Conservation (phyloP, 2,113 vertebrate genomes). For the Mastomys natalensis region DNA sequence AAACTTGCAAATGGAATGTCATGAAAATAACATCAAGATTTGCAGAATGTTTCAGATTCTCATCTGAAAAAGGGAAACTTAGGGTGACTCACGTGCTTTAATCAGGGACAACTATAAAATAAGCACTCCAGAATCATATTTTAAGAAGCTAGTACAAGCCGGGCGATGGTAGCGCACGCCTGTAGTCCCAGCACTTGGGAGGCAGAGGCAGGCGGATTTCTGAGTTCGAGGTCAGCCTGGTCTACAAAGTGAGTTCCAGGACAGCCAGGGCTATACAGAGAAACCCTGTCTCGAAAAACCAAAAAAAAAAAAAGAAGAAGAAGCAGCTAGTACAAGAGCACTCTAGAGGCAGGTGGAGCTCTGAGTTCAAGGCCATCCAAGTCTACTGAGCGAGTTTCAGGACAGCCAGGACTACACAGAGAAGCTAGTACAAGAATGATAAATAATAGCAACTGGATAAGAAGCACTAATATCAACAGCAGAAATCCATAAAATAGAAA, state of each 20-base stretch:
- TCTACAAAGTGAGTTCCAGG: neutral
- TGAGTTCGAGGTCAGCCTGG: neutral
- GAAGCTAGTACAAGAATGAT: neutral
- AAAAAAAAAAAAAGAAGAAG: too few species aligned
- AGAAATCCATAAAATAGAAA: neutral
- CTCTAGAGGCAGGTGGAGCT: neutral
- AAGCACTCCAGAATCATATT: neutral
- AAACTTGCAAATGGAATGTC: neutral
- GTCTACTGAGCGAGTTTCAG: neutral
- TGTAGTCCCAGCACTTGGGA: neutral
- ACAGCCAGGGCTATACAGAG: neutral
- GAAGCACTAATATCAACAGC: neutral
- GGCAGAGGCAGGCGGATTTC: neutral
- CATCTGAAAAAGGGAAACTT: neutral
- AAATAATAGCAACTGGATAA: neutral
- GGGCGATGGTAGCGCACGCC: too few species aligned
- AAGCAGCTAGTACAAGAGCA: too few species aligned
- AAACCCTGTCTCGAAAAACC: too few species aligned
- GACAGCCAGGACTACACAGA: neutral
- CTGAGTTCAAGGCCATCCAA: neutral
- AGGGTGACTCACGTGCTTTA: neutral
- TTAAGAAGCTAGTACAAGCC: neutral
- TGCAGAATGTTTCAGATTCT: neutral
- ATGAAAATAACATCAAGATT: neutral
- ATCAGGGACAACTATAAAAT: neutral